Evolutionary conservation across 2,113 vertebrate genomes (phyloP), one percentile per base, ranked within the genome.

Genomic region (Neotragus moschatus): DNA sequence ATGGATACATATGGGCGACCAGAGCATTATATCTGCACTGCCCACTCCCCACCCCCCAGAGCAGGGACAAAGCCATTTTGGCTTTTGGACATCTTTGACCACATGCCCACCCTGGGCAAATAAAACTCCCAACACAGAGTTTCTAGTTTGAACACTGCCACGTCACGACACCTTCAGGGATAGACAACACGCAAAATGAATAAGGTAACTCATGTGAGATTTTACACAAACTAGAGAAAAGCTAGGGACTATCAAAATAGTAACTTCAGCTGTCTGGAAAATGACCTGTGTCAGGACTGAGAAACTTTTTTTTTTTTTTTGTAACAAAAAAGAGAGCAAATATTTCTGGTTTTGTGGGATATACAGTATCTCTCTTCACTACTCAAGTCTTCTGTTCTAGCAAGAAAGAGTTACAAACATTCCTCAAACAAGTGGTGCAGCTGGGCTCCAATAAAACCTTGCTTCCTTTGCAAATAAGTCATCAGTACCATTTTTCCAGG

Each of bases 251-350:
- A 45, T 15, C 96, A 84, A 89, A 96, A 70, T 28, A 53, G 51
- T 90, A 55, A 94, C 28, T 82, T 81, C 12, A 66, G 28, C 36
- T 53, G 85, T 90, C 30, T 90, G 87, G n/a, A 91, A n/a, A 13
- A 3, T 58, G 19, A 66, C 23, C 56, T 60, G 6, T 26, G 53
- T 85, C 28, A 89, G 51, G 9, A 2, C 3, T 49, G 70, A 63
- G 4, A 79, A 90, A 36, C 39, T 3, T 15, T 58, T 80, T 21
- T n/a, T 28, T 60, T 14, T 51, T 84, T 92, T 51, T 36, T 1
- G 2, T 51, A 56, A 75, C 60, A 16, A 33, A 61, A 61, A 61
- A 33, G 47, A 70, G 66, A 60, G 23, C 33, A 80, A 75, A 49
- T 94, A 80, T 51, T 73, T 85, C 19, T 43, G 25, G 49, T 15